A percentile compares a stretch with the other conserved stretches of the same genome.
Conservation (phyloP, 1,140 invertebrate genomes). For the Aporrectodea caliginosa region DNA sequence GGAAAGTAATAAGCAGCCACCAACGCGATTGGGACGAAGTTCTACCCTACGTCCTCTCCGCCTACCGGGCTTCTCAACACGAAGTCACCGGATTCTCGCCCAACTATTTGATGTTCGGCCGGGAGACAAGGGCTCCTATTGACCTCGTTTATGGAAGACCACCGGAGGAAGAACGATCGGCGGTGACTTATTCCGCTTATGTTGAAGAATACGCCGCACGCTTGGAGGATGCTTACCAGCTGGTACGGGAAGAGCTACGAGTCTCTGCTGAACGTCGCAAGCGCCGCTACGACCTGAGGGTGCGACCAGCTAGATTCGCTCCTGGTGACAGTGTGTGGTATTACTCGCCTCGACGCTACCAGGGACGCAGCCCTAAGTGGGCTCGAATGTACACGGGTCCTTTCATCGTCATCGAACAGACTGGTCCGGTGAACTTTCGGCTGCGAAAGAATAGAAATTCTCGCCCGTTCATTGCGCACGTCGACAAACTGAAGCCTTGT, state of each 20-base stretch:
- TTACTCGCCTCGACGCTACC: background rate
- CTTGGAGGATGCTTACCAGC: background rate
- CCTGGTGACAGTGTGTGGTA: background rate
- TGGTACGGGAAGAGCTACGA: background rate
- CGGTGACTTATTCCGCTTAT: background rate
- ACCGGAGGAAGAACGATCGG: background rate
- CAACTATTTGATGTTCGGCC: background rate
- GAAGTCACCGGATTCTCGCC: background rate
- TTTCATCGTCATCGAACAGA: background rate
- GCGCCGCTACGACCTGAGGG: background rate
- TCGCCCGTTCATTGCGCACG: no score
- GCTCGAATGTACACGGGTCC: background rate
- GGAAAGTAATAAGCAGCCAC: constrained; percentile 34
- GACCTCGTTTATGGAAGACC: background rate
- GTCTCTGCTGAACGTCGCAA: background rate
- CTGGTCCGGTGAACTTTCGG: no score
- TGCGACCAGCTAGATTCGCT: background rate
- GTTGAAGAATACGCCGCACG: background rate
- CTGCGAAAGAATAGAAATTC: no score
- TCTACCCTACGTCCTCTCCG: constrained; percentile 34
- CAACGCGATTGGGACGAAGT: constrained; percentile 38
- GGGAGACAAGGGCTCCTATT: background rate
- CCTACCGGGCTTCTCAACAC: constrained; percentile 30
- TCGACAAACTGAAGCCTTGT: no score
- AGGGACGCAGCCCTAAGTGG: background rate